A percentile compares a stretch with the other conserved stretches of the same genome.
Conservation (phyloP, 1,140 invertebrate species). For the Phenacoccus solenopsis region DNA sequence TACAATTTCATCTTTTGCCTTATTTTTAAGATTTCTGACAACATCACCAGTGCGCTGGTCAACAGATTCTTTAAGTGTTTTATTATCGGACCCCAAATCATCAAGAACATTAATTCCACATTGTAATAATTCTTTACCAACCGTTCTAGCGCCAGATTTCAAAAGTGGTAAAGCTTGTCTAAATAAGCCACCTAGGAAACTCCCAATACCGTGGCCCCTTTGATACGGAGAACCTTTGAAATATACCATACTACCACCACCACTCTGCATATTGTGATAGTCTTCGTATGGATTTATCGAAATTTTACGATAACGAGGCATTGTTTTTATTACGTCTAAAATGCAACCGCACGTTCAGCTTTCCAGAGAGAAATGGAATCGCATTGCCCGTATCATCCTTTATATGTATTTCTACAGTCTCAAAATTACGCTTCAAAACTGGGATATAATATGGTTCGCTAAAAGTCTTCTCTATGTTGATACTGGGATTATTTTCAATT, state of each 20-base stretch:
- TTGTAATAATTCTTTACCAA: slow-evolving; percentile 29
- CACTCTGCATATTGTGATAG: not conserved
- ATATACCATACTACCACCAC: not conserved
- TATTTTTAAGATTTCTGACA: slow-evolving; percentile 29
- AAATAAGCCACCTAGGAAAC: slow-evolving; percentile 29
- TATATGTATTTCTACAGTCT: too few relatives aligned
- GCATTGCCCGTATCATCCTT: too few relatives aligned
- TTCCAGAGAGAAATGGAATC: too few relatives aligned
- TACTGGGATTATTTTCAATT: too few relatives aligned
- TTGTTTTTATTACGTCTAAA: too few relatives aligned
- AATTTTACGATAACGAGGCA: too few relatives aligned
- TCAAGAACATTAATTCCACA: slow-evolving; percentile 26
- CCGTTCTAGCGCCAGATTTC: slow-evolving; percentile 25
- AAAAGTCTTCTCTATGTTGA: too few relatives aligned
- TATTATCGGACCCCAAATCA: slow-evolving; percentile 24
- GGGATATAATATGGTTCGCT: too few relatives aligned
- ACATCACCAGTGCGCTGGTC: slow-evolving; percentile 26
- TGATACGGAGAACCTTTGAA: slow-evolving; percentile 4
- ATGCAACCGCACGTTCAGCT: too few relatives aligned
- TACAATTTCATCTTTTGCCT: slow-evolving; percentile 27
- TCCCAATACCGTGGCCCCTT: slow-evolving; percentile 25
- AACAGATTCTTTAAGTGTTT: slow-evolving; percentile 25
- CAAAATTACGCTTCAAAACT: too few relatives aligned
- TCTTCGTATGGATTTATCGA: too few relatives aligned
- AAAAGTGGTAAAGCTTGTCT: slow-evolving; percentile 28